These are phyloP conservation scores for Dasysyrphus albostriatus DNA, from an alignment of 2,888 invertebrate species.

Conservation along the genomic window DNA sequence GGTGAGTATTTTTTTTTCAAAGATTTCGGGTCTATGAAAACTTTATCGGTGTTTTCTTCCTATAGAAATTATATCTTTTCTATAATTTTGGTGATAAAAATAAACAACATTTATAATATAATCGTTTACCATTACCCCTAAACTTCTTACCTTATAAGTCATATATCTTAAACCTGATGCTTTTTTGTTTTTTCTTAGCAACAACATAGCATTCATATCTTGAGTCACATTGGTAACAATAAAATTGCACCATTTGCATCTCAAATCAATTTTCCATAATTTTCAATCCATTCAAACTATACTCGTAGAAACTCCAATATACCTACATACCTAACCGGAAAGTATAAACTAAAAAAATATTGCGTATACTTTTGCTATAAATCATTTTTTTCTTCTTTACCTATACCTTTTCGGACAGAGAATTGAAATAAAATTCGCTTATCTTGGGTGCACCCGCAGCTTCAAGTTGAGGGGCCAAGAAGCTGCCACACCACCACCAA, in stretches of 20 bases:
- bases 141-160: no score
- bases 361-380: constrained; percentile 58
- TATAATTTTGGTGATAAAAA: no score
- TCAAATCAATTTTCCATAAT: constrained; percentile 65
- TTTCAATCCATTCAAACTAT: constrained; percentile 17
- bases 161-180: neutral
- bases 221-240: neutral
- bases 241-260: constrained; percentile 55
- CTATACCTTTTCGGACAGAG: neutral
- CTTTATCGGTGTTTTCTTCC: no score
- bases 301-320: neutral
- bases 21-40: no score
- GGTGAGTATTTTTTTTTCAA: no score
- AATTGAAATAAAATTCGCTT: constrained; percentile 57
- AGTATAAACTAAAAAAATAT: constrained; percentile 46
- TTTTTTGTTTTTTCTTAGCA: neutral
- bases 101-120: no score
- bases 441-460: constrained; percentile 65
- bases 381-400: constrained; percentile 53
- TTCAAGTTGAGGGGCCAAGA: constrained; percentile 38
- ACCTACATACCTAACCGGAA: neutral
- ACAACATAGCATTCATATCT: neutral
- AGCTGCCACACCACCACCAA: constrained; percentile 21
- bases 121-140: no score
- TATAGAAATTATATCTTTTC: no score